Percentiles rank a stretch among this genome's conserved stretches.
Evolutionary conservation across 2,888 invertebrate species (phyloP).

Genomic region (Galerucella calmariensis): DNA sequence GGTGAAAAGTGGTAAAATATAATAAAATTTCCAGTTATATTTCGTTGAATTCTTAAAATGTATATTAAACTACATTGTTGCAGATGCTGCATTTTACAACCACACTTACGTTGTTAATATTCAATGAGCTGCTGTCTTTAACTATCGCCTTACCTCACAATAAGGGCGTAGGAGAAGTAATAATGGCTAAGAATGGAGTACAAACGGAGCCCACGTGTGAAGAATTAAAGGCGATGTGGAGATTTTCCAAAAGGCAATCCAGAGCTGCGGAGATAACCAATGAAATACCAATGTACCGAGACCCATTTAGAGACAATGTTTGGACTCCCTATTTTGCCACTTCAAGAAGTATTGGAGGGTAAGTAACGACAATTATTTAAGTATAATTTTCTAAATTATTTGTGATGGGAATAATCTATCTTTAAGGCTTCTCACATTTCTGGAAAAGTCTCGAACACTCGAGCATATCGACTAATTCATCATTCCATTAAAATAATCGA

Average conservation of each 20-base stretch:
- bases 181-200: slow-evolving; percentile 61
- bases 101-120: slow-evolving; percentile 33
- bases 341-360: slow-evolving; percentile 70
- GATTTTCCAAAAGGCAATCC: slow-evolving; percentile 88
- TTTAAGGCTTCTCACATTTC: no score
- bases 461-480: no score
- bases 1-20: no score
- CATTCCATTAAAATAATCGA: no score
- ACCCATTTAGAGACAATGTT: slow-evolving; percentile 83
- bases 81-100: slow-evolving; percentile 43
- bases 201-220: slow-evolving; percentile 85
- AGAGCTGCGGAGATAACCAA: slow-evolving; percentile 88
- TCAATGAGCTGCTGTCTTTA: slow-evolving; percentile 48
- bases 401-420: no score
- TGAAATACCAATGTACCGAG: slow-evolving; percentile 84
- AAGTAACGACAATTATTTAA: slow-evolving; percentile 53
- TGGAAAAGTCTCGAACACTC: no score
- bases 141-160: slow-evolving; percentile 58
- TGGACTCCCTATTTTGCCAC: slow-evolving; percentile 76
- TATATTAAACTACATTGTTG: slow-evolving; percentile 21
- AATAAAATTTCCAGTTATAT: no score
- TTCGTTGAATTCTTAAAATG: not conserved
- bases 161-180: slow-evolving; percentile 55
- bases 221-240: slow-evolving; percentile 91
- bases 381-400: no score